A percentile compares a stretch with the other conserved stretches of the same genome.
Conservation (phyloP, 2,797 vertebrate species). For the Poliocrania exsul region DNA sequence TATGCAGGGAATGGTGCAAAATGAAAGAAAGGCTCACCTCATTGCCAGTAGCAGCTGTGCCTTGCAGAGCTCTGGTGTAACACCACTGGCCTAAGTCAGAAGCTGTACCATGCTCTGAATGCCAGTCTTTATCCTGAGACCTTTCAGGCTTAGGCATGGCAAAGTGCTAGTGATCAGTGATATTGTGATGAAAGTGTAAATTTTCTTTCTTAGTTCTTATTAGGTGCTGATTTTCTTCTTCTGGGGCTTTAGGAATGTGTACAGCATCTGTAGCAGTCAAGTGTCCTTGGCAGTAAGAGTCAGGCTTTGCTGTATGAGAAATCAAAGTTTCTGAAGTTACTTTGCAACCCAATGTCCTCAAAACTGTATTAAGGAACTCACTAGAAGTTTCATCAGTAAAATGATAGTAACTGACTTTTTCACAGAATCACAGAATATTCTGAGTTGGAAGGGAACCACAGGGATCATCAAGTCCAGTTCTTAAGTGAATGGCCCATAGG, state of each 20-base stretch:
- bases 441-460: neutral
- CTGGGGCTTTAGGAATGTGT: neutral
- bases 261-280: neutral
- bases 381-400: neutral
- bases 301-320: neutral
- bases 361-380: neutral
- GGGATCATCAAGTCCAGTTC: neutral
- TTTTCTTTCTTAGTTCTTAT: neutral
- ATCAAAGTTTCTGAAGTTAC: neutral
- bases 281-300: neutral
- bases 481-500: neutral
- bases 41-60: neutral
- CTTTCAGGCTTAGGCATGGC: neutral
- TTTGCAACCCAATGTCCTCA: neutral
- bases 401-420: neutral
- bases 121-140: neutral
- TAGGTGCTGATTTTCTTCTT: neutral
- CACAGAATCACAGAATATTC: neutral
- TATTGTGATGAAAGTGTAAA: neutral
- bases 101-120: neutral
- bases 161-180: neutral
- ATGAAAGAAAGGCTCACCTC: neutral
- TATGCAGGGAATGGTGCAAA: neutral
- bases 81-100: neutral
- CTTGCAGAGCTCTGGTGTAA: neutral